Evolutionary conservation across 1,140 invertebrate species (phyloP).

Genomic region (Potamilus streckersoni): DNA sequence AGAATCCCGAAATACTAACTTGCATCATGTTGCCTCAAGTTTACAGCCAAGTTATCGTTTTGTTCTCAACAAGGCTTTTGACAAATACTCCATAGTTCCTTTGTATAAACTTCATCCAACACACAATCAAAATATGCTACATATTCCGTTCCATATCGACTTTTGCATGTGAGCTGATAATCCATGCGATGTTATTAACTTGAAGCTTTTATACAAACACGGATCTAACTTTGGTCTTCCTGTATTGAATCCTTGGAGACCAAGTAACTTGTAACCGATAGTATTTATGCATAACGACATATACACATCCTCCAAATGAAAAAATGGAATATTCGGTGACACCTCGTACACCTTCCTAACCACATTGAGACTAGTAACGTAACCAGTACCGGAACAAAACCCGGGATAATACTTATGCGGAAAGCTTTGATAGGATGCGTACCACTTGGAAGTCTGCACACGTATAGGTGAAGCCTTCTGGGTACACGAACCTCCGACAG

Average conservation of each 20-base stretch:
- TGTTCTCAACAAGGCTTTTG: too few species aligned
- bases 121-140: neutral
- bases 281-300: slow-evolving; percentile 57
- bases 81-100: too few species aligned
- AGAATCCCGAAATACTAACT: too few species aligned
- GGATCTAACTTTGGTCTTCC: slow-evolving; percentile 42
- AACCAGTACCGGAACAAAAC: slow-evolving; percentile 67
- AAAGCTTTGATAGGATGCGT: slow-evolving; percentile 57
- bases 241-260: slow-evolving; percentile 66
- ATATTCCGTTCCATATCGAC: neutral
- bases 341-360: slow-evolving; percentile 51
- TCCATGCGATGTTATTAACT: neutral
- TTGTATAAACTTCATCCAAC: too few species aligned
- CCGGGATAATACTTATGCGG: slow-evolving; percentile 59
- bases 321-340: slow-evolving; percentile 57
- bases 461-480: slow-evolving; percentile 34
- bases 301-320: slow-evolving; percentile 68
- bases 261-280: neutral
- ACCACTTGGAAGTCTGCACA: slow-evolving; percentile 64
- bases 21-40: too few species aligned
- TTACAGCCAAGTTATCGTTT: too few species aligned
- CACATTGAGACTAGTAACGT: slow-evolving; percentile 63
- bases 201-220: neutral
- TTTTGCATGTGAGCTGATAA: neutral
- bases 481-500: slow-evolving; percentile 32